These are phyloP conservation scores for Condylura cristata DNA, from an alignment of 2,113 vertebrate genomes.

Conservation along the genomic window DNA sequence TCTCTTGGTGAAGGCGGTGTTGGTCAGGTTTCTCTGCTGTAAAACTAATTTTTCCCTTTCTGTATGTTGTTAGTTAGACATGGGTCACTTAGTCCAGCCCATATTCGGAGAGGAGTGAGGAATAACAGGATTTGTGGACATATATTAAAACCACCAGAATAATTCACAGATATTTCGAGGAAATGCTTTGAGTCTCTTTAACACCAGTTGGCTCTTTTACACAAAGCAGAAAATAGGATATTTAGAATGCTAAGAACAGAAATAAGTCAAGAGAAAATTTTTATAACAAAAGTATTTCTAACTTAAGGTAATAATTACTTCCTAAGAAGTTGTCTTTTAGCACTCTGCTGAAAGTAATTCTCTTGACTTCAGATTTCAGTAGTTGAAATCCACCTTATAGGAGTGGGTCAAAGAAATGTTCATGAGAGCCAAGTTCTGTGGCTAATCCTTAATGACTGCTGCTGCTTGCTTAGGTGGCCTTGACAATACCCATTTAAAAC, in stretches of 20 bases:
- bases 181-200: neutral
- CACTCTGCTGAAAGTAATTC: neutral
- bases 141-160: neutral
- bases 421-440: neutral
- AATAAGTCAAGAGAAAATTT: conserved; percentile 17
- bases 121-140: neutral
- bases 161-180: neutral
- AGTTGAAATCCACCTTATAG: neutral
- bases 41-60: neutral
- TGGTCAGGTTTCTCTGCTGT: neutral
- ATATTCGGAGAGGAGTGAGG: neutral
- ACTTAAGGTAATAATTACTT: neutral
- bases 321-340: neutral
- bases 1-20: neutral
- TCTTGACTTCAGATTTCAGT: neutral
- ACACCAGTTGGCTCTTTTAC: neutral
- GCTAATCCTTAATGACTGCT: no score
- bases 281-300: neutral
- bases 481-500: neutral
- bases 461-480: neutral
- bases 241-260: neutral
- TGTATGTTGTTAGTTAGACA: neutral
- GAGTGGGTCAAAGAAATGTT: neutral
- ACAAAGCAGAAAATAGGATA: neutral
- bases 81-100: neutral